Evolutionary conservation across 2,113 vertebrate genomes (phyloP).

Genomic region (Ardeotis arabs): DNA sequence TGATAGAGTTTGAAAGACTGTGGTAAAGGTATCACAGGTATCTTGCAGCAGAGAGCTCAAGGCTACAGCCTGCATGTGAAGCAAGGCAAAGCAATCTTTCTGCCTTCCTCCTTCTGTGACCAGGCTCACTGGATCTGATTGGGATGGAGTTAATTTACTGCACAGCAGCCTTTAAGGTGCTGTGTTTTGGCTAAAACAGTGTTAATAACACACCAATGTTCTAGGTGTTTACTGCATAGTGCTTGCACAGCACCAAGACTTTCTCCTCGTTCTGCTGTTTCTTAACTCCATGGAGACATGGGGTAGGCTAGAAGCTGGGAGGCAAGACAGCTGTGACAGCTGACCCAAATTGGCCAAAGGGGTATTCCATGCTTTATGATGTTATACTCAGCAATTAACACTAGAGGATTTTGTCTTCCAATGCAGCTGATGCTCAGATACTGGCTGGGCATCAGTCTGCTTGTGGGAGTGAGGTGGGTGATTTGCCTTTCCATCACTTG

Average conservation of each 20-base stretch:
- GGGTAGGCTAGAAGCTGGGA: neutral
- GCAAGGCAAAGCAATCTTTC: neutral
- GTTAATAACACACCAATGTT: neutral
- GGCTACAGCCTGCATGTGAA: neutral
- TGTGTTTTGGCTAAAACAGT: neutral
- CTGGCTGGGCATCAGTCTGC: neutral
- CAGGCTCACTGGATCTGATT: rapidly evolving
- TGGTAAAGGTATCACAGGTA: neutral
- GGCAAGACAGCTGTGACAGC: neutral
- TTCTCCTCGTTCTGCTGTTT: neutral
- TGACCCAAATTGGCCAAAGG: neutral
- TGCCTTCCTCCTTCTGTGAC: neutral
- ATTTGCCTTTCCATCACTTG: neutral
- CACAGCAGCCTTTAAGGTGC: neutral
- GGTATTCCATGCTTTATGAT: neutral
- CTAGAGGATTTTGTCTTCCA: neutral
- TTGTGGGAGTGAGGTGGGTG: neutral
- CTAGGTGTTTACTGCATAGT: neutral
- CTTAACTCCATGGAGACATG: neutral
- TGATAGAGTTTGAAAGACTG: neutral
- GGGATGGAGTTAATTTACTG: neutral
- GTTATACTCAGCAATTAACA: neutral
- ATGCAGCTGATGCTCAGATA: neutral
- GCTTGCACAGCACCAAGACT: neutral
- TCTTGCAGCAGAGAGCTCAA: conserved; percentile 14